Conservation (phyloP, 2,797 vertebrate species). For the Falco rusticolus region DNA sequence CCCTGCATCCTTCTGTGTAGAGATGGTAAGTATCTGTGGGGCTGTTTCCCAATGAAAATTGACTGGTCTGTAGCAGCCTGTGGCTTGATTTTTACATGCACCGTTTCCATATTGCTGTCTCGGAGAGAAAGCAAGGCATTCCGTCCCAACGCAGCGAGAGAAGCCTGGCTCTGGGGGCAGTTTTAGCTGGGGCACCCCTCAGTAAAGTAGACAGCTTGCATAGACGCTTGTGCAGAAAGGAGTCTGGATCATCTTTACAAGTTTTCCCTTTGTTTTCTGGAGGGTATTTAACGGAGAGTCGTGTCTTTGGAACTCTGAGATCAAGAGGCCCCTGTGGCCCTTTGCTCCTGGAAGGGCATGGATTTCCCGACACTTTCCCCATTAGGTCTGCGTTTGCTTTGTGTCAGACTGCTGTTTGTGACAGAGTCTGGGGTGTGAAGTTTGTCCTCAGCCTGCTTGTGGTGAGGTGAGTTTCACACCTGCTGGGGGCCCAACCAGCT, state of each 20-base stretch:
- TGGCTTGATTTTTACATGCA: not conserved
- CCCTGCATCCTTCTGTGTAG: constrained; percentile 77
- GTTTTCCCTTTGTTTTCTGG: not conserved
- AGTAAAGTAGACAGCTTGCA: not conserved
- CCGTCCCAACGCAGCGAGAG: fast-evolving
- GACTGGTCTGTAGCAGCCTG: not conserved
- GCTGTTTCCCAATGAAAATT: not conserved
- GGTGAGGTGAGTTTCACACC: not conserved
- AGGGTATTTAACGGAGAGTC: not conserved
- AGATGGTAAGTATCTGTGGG: constrained; percentile 76
- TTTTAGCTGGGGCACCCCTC: not conserved
- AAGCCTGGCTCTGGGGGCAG: not conserved
- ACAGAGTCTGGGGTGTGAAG: not conserved
- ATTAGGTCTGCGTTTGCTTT: not conserved
- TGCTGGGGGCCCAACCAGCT: not conserved
- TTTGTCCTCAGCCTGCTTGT: not conserved
- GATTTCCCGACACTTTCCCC: not conserved
- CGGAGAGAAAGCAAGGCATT: not conserved
- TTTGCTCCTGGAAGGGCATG: not conserved
- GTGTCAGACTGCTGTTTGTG: not conserved
- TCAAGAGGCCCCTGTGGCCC: not conserved
- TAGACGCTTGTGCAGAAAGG: not conserved
- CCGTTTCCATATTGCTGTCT: not conserved
- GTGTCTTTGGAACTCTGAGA: not conserved
- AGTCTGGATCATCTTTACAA: not conserved